These are phyloP conservation scores for Poecile montanus DNA, from an alignment of 2,797 vertebrate species.

Conservation along the genomic window DNA sequence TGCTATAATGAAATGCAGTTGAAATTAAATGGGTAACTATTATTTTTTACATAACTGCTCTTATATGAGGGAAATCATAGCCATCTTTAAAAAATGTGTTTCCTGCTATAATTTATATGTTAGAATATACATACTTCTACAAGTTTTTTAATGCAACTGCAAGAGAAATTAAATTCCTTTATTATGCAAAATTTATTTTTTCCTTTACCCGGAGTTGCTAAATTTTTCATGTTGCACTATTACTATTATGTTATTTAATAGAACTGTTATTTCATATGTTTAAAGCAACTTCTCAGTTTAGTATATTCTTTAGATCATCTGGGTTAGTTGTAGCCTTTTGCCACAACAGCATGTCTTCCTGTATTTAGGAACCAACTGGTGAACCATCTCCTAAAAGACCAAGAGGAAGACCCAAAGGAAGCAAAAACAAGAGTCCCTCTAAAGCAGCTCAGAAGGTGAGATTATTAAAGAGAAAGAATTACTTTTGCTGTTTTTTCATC, in stretches of 20 bases:
- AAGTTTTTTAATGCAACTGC: neutral
- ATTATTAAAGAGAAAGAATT: constrained; percentile 38
- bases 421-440: constrained; percentile 97
- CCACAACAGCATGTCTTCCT: constrained; percentile 75
- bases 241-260: constrained; percentile 11
- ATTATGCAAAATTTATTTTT: neutral
- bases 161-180: constrained; percentile 17
- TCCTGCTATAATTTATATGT: neutral
- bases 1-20: constrained; percentile 29
- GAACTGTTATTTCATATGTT: constrained; percentile 1
- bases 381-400: constrained; percentile 96
- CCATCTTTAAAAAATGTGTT: constrained; percentile 5
- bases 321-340: constrained; percentile 53
- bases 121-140: neutral
- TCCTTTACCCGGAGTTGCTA: neutral
- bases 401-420: constrained; percentile 95
- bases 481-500: neutral
- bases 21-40: neutral
- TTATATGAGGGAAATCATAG: neutral
- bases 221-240: constrained; percentile 17
- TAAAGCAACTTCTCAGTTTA: neutral
- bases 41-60: neutral
- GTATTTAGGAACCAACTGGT: constrained; percentile 88
- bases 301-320: constrained; percentile 24
- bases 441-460: constrained; percentile 97